phyloP scores from a whole-genome alignment of 2,797 vertebrate species.

The Mormyrus hasselquistii region DNA sequence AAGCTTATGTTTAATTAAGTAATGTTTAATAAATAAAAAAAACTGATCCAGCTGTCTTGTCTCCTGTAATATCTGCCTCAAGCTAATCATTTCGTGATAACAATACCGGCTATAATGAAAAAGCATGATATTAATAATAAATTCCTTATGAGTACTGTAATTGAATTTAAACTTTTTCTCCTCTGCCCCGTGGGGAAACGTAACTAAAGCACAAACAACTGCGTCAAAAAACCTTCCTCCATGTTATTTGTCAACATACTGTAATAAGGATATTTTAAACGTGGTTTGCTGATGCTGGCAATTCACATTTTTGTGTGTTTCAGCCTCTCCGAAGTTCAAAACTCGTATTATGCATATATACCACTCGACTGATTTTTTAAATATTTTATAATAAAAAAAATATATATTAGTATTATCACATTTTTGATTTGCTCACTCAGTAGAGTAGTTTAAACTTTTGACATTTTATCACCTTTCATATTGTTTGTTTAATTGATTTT shows the following conservation, averaged over 20 bases:
- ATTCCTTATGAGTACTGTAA: background rate
- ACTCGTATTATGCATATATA: background rate
- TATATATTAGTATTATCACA: background rate
- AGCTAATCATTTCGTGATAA: background rate
- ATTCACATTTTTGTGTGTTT: background rate
- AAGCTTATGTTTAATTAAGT: background rate
- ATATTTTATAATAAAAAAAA: background rate
- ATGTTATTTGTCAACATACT: background rate
- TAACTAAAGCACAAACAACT: background rate
- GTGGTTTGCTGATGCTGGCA: background rate
- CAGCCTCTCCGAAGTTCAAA: background rate
- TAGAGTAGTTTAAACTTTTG: background rate
- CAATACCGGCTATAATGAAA: background rate
- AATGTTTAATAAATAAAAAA: conserved; percentile 3
- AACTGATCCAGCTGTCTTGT: background rate
- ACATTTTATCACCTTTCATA: background rate
- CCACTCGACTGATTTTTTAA: background rate
- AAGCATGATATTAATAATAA: background rate
- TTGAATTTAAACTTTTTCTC: background rate
- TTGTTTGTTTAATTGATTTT: background rate
- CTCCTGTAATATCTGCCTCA: background rate
- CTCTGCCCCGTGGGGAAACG: background rate
- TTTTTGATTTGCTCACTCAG: background rate
- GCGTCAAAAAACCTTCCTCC: background rate
- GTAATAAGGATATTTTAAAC: background rate